Base-by-base conservation (phyloP, 1,140 invertebrate genomes). In the Bradynema listronoti region DNA sequence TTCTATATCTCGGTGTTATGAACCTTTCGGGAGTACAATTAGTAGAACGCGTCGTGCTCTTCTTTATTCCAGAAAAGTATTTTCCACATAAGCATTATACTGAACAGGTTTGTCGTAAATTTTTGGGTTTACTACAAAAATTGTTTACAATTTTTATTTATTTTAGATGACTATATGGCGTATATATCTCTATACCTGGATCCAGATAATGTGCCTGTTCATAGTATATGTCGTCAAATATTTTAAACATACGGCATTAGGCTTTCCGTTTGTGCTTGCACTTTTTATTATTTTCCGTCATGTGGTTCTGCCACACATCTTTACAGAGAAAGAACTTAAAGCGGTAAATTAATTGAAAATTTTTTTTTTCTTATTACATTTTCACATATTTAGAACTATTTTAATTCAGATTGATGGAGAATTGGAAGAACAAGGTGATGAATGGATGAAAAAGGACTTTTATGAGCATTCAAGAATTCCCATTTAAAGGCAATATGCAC, bases 1-100 rank as follows among this genome's bases (percentile, higher is more conserved):
- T 97, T 78, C 82, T 96, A 0, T 97, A 96, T 80, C 91, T 96
- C 87, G 92, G 92, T 32, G 62, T 75, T 19, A 75, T 74, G 72
- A 77, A 74, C 55, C 14, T 75, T 33, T 36, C 45, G 11, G 71
- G 71, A 32, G 71, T 73, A 1, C 74, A 73, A 45, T 39, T 73
- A 3, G 46, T 77, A n/a, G 46, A 73, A n/a, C 25, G 71, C 29
- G 42, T 75, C 22, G 51, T 75, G 14, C 57, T 73, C 9, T 72
- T 73, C 39, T 66, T 72, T 39, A 71, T 75, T 25, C 72, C 72
- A 6, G 69, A 69, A 34, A 72, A 72, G 52, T 75, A 72, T 47
- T 73, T 69, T 4, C 71, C 73, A 11, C 54, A 32, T 27, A 54
- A 34, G 6, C 56, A 56, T 32, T 68, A 72, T 41, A 73, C 66